Evolutionary conservation across 2,797 vertebrate genomes (phyloP), one percentile per base, ranked within the genome.

Genomic region (Salmo trutta): DNA sequence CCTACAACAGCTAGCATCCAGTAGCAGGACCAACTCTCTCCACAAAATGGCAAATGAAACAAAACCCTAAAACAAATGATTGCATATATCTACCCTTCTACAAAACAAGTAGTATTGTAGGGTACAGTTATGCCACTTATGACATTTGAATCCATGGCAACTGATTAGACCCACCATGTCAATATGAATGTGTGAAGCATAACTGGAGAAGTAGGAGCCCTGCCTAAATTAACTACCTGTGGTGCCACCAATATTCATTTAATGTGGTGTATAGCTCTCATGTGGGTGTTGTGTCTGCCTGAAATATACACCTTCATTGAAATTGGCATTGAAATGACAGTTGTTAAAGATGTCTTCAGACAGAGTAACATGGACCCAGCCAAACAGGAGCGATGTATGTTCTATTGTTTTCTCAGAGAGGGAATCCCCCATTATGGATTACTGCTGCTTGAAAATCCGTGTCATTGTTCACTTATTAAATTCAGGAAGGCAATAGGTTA

Each of bases 401-500:
- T 41, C 36, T 62, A 12, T 24, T 24, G 56, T 21, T 62, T 24
- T 24, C n/a, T 62, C 36, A 41, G n/a, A 62, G n/a, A 62, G 12
- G 70, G 77, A 84, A 75, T 77, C 69, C 59, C 56, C 75, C 62
- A 41, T 77, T 80, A 85, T 81, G 56, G 2, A 62, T 62, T 24
- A 62, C 59, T 62, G n/a, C 59, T 62, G 59, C 59, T 62, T 62
- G 59, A n/a, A 62, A 24, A 24, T 75, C 76, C 65, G 81, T 79
- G 78, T 78, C 71, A 59, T 16, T 16, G 29, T 73, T 81, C 66
- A 83, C 77, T 82, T 73, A 81, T 82, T 83, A 79, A 75, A 86
- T 77, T 85, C 68, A 75, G 72, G 59, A 67, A 83, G 80, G 79
- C 81, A 79, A 79, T 82, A 82, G 80, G 74, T 85, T 79, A 87